Conservation (phyloP, 2,797 vertebrate species). For the Tiaroga cobitis region DNA sequence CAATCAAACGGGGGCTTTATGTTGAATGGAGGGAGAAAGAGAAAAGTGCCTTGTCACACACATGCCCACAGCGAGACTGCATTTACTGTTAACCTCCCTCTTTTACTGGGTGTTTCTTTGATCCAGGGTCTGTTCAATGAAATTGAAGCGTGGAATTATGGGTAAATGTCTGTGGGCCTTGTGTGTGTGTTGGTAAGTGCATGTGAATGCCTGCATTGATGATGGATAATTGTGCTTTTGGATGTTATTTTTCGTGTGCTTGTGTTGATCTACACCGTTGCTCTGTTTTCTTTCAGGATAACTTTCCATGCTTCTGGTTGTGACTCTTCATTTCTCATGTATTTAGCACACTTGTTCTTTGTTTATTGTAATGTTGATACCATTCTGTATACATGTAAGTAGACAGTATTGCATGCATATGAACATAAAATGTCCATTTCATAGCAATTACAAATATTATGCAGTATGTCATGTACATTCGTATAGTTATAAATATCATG, state of each 20-base stretch:
- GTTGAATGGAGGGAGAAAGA: conserved; percentile 31
- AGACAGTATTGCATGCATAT: not conserved
- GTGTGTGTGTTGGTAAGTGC: conserved; percentile 26
- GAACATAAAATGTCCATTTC: not conserved
- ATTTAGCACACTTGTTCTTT: not conserved
- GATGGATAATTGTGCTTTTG: conserved; percentile 23
- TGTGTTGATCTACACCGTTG: conserved; percentile 18
- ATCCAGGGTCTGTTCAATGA: conserved; percentile 43
- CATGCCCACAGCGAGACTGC: conserved; percentile 33
- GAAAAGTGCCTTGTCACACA: conserved; percentile 55
- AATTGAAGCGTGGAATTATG: conserved; percentile 28
- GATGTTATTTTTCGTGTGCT: conserved; percentile 37
- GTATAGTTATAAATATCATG: not conserved
- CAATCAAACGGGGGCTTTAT: conserved; percentile 52
- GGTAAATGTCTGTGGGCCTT: conserved; percentile 12
- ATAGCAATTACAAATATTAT: no score
- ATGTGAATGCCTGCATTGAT: conserved; percentile 41
- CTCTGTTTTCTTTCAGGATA: conserved; percentile 15
- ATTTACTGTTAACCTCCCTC: conserved; percentile 41
- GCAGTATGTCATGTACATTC: not conserved
- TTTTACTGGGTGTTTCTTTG: conserved; percentile 54
- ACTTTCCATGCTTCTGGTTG: not conserved
- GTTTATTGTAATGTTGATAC: not conserved
- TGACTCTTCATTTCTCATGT: not conserved
- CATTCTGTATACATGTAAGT: not conserved